Evolutionary conservation across 2,888 invertebrate genomes (phyloP).

Genomic region (Pinctada fucata): DNA sequence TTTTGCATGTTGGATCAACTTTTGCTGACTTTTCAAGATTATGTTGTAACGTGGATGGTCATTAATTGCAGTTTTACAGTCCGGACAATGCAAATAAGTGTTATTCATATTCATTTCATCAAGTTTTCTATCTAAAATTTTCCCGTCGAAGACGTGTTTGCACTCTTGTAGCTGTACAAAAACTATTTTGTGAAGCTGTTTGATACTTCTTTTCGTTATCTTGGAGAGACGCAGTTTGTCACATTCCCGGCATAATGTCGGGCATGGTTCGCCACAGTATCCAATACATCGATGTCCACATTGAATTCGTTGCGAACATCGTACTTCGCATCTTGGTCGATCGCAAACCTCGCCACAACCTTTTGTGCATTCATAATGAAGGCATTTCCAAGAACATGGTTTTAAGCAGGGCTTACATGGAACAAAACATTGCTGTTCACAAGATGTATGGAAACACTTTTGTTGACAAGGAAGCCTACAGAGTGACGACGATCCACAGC

Average conservation of each 20-base stretch:
- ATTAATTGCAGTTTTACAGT: slow-evolving; percentile 6
- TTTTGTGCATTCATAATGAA: slow-evolving; percentile 65
- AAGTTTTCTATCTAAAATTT: slow-evolving; percentile 6
- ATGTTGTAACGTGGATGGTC: slow-evolving; percentile 26
- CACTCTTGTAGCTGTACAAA: slow-evolving; percentile 26
- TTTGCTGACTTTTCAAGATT: slow-evolving; percentile 2
- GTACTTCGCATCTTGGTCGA: slow-evolving; percentile 68
- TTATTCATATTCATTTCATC: neutral
- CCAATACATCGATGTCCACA: slow-evolving; percentile 81
- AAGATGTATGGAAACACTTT: slow-evolving; percentile 5
- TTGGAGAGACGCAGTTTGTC: neutral
- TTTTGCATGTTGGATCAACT: neutral
- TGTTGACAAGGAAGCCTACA: slow-evolving; percentile 5
- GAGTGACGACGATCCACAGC: slow-evolving; percentile 13
- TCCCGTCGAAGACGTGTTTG: slow-evolving; percentile 17
- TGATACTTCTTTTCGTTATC: slow-evolving; percentile 4
- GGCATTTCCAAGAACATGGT: slow-evolving; percentile 39
- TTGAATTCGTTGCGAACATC: slow-evolving; percentile 66
- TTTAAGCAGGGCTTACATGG: slow-evolving; percentile 2
- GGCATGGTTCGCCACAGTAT: slow-evolving; percentile 86
- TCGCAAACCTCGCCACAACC: slow-evolving; percentile 74
- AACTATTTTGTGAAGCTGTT: neutral
- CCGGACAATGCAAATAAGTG: slow-evolving; percentile 15
- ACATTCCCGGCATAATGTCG: slow-evolving; percentile 79
- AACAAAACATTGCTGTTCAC: slow-evolving; percentile 8